phyloP scores from a whole-genome alignment of 2,797 vertebrate genomes.

The Schizopygopsis malacanthus region DNA sequence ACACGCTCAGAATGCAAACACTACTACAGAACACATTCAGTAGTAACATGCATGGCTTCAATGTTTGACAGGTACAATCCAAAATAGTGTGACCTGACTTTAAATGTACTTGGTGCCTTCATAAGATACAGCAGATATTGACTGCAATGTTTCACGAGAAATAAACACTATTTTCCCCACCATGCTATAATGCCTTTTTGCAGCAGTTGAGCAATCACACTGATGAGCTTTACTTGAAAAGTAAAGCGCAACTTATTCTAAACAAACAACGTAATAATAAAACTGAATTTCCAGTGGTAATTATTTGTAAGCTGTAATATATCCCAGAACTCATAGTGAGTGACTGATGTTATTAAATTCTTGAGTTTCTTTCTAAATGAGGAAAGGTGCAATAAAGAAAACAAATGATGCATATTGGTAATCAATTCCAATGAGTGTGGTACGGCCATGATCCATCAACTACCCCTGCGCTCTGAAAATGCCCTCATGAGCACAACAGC shows the following conservation, averaged over 20 bases:
- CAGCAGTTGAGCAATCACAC: constrained; percentile 25
- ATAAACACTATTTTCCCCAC: background rate
- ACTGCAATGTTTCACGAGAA: background rate
- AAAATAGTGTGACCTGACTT: constrained; percentile 30
- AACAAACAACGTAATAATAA: constrained; percentile 50
- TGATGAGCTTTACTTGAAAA: constrained; percentile 20
- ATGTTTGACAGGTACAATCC: constrained; percentile 7
- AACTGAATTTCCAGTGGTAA: constrained; percentile 45
- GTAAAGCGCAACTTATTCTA: constrained; percentile 20
- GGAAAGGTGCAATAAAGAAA: constrained; percentile 63
- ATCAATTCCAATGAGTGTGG: constrained; percentile 63
- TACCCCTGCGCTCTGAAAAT: constrained; percentile 43
- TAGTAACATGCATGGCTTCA: constrained; percentile 7
- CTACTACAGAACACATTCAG: background rate
- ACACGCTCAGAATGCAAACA: constrained; percentile 20
- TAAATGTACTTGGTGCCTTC: constrained; percentile 4
- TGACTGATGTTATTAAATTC: constrained; percentile 60
- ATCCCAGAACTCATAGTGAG: constrained; percentile 47
- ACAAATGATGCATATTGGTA: constrained; percentile 64
- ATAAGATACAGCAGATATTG: background rate
- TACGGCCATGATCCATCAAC: constrained; percentile 56
- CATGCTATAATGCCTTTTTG: background rate
- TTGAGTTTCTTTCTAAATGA: constrained; percentile 55
- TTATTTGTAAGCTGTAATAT: constrained; percentile 31
- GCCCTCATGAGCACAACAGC: constrained; percentile 60